Evolutionary conservation across 2,888 invertebrate genomes (phyloP).

Genomic region (Ferrisia virgata): DNA sequence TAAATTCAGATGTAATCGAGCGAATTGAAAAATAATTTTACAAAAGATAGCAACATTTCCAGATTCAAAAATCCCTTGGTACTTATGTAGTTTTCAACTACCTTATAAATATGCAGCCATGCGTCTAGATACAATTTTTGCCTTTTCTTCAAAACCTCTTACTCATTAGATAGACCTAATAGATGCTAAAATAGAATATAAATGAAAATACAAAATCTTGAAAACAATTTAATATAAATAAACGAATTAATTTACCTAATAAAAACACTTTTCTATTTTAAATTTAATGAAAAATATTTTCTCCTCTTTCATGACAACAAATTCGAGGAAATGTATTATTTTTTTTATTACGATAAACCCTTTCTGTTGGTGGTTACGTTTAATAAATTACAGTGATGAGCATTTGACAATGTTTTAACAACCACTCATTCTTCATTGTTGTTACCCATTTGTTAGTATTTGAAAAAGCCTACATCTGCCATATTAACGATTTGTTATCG

Average conservation of each 20-base stretch:
- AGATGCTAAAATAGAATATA: too few species aligned
- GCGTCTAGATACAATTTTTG: too few species aligned
- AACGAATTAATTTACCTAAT: not conserved
- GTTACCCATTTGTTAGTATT: not conserved
- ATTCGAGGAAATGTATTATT: not conserved
- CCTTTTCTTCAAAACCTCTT: too few species aligned
- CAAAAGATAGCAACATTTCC: not conserved
- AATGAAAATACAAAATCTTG: not conserved
- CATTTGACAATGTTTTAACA: conserved; percentile 27
- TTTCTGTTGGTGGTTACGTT: not conserved
- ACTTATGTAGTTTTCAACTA: too few species aligned
- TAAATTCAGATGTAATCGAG: not conserved
- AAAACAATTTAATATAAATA: not conserved
- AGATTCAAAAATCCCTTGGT: not conserved
- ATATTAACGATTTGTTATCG: conserved; percentile 39
- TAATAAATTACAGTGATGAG: conserved; percentile 23
- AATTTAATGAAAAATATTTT: not conserved
- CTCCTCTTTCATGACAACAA: not conserved
- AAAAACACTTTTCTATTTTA: not conserved
- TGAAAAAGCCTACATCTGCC: conserved; percentile 15
- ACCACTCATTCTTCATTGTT: conserved; percentile 15
- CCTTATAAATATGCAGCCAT: too few species aligned
- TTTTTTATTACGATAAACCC: not conserved
- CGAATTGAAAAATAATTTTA: not conserved
- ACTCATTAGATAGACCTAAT: too few species aligned